Evolutionary conservation across 2,113 vertebrate species (phyloP), one percentile per base, ranked within the genome.

Genomic region (Gambusia affinis): DNA sequence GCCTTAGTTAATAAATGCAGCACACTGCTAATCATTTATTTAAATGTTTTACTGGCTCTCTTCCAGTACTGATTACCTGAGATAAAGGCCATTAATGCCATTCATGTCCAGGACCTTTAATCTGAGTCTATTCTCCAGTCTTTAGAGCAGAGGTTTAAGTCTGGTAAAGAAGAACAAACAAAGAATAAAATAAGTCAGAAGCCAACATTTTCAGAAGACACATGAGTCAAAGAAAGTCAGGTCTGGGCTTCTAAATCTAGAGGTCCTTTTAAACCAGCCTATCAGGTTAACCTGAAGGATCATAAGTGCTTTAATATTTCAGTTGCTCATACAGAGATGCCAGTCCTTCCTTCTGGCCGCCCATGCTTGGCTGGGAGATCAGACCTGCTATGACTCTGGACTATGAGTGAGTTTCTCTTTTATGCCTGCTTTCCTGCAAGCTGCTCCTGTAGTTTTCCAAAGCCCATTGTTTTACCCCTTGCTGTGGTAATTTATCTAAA

Each of bases 401-500:
- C 81, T 86, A 79, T 70, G 51, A 75, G 80, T 71, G 37, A 78
- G 72, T 67, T 71, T 82, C 73, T 86, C 72, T 93, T 89, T 91
- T 81, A 87, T 87, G 84, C 75, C 83, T 83, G 79, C 88, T 79
- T 85, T 82, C 54, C 85, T 84, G 81, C 91, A 94, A 93, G 92
- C 94, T 94, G 93, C 91, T 94, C 87, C 80, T 85, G 78, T 79
- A 88, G 86, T 84, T 76, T 72, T 79, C 72, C 85, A 82, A 85
- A 85, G 86, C 81, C 85, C 77, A 87, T 72, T 91, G 90, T 91
- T 90, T 89, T 84, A 83, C 80, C 82, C 82, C 89, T 87, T 42
- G 73, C 91, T 80, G 90, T 91, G 87, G 84, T 92, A 91, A 93
- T 93, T 89, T 90, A 93, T 94, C 92, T 92, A 88, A 90, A 91